Conservation (phyloP, 1,140 invertebrate species). For the Lordiphosa clarofinis region DNA sequence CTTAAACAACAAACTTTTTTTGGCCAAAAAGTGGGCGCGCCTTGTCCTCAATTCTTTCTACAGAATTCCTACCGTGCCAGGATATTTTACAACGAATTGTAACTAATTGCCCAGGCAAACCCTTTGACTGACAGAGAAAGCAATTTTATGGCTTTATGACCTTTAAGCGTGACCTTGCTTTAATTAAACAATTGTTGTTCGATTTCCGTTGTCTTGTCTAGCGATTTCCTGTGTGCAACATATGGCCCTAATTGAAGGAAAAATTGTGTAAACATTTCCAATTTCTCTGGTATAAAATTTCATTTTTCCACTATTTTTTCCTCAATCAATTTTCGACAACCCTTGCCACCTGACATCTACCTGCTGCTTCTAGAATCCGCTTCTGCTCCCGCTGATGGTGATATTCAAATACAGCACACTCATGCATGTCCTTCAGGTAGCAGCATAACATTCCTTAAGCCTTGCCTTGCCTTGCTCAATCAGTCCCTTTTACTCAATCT, state of each 20-base stretch:
- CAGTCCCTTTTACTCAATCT: conserved; percentile 22
- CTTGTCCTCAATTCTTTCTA: conserved; percentile 6
- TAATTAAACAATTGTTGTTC: conserved; percentile 11
- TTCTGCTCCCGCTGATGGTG: conserved; percentile 3
- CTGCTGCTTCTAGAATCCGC: background rate
- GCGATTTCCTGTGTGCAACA: conserved; percentile 5
- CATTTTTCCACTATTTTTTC: no score
- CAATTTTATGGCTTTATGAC: conserved; percentile 15
- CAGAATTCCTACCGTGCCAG: background rate
- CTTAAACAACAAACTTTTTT: conserved; percentile 61
- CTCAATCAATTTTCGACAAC: no score
- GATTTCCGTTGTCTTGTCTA: conserved; percentile 3
- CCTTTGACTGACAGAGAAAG: conserved; percentile 7
- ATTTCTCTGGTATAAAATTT: no score
- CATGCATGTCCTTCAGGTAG: conserved; percentile 10
- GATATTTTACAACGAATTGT: background rate
- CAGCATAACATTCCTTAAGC: conserved; percentile 8
- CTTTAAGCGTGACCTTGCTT: conserved; percentile 13
- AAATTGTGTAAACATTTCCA: no score
- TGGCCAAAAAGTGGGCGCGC: conserved; percentile 5
- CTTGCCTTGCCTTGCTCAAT: conserved; percentile 22
- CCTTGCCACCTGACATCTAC: conserved; percentile 1
- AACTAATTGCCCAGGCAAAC: conserved; percentile 11
- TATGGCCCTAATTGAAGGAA: no score
- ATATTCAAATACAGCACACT: conserved; percentile 23